These are phyloP conservation scores for Anthopleura xanthogrammica DNA, from an alignment of 92 coral and sea anemone genomes.

Conservation along the genomic window DNA sequence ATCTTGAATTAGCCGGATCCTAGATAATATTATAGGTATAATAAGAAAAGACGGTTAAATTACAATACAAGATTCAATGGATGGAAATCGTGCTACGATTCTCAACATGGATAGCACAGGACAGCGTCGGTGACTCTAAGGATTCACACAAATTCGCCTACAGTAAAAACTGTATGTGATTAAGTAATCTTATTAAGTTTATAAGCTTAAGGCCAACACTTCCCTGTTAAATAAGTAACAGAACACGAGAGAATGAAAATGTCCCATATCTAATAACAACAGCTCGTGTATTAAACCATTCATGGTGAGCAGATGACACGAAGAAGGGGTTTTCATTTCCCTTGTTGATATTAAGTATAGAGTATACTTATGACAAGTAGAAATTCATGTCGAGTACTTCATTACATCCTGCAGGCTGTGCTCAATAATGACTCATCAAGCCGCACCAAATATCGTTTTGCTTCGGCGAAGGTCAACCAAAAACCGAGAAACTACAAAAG, in stretches of 20 bases:
- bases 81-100: too few relatives aligned
- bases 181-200: neutral
- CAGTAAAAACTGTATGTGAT: neutral
- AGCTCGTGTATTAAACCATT: neutral
- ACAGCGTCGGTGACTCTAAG: too few relatives aligned
- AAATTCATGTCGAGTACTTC: neutral
- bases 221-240: neutral
- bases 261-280: neutral
- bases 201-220: neutral
- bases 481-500: too few relatives aligned
- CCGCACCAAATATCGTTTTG: neutral
- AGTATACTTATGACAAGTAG: neutral
- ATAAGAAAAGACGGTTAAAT: too few relatives aligned
- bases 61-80: too few relatives aligned
- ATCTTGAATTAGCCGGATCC: too few relatives aligned
- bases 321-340: neutral
- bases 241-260: neutral
- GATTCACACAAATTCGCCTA: neutral
- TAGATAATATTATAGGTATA: too few relatives aligned
- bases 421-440: neutral
- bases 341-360: neutral
- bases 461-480: neutral
- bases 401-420: neutral
- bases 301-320: neutral
- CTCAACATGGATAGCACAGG: too few relatives aligned